Percentiles rank a stretch among this genome's conserved stretches.
phyloP scores from a whole-genome alignment of 2,888 invertebrate genomes.

The Patella ulyssiponensis region DNA sequence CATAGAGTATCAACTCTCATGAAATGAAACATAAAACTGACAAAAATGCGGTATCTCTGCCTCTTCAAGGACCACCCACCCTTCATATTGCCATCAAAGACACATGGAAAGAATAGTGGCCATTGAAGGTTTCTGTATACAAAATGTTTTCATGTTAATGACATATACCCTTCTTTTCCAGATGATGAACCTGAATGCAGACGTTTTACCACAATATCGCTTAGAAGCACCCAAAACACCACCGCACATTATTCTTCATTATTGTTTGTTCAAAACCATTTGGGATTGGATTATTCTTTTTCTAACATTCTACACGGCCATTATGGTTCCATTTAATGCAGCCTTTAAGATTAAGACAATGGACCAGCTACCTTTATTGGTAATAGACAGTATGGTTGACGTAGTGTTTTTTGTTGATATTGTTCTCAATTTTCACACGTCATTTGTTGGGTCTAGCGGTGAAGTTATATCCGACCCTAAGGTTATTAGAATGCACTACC shows the following conservation, averaged over 20 bases:
- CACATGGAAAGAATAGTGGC: too few species aligned
- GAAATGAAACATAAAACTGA: too few species aligned
- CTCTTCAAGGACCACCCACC: too few species aligned
- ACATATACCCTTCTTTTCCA: slow-evolving; percentile 68
- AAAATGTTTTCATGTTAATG: neutral
- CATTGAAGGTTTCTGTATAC: too few species aligned
- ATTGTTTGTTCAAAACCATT: slow-evolving; percentile 97
- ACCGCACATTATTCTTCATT: slow-evolving; percentile 98
- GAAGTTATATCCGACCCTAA: slow-evolving; percentile 98
- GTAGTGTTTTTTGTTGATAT: slow-evolving; percentile 99
- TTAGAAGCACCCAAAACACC: slow-evolving; percentile 99
- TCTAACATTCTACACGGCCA: slow-evolving; percentile 99
- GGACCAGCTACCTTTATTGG: slow-evolving; percentile 72
- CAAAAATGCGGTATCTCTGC: too few species aligned
- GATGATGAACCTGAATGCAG: slow-evolving; percentile 98
- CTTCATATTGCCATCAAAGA: too few species aligned
- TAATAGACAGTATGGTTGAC: slow-evolving; percentile 90
- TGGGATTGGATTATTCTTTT: slow-evolving; percentile 99
- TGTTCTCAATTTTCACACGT: slow-evolving; percentile 99
- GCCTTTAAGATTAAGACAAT: slow-evolving; percentile 98
- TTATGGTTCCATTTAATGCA: slow-evolving; percentile 98
- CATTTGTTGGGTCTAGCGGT: slow-evolving; percentile 91
- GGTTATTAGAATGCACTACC: slow-evolving; percentile 83
- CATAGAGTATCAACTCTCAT: too few species aligned
- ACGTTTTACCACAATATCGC: slow-evolving; percentile 81